phyloP scores from a whole-genome alignment of 2,113 vertebrate species.

The Hippocampus mohnikei region DNA sequence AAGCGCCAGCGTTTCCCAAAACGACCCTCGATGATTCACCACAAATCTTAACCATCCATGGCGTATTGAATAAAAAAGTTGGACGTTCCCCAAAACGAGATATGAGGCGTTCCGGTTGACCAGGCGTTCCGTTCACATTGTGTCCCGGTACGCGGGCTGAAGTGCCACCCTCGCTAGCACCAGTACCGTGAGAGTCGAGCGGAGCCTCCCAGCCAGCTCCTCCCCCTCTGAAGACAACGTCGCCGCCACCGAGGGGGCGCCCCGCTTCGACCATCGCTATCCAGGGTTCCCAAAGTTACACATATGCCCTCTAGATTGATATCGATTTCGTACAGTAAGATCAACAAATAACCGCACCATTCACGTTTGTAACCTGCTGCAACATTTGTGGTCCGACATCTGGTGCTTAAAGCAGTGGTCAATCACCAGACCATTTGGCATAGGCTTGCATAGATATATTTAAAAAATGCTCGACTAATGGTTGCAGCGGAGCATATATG shows the following conservation, averaged over 20 bases:
- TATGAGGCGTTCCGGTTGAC: conserved; percentile 29
- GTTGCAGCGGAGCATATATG: too few relatives aligned
- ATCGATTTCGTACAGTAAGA: neutral
- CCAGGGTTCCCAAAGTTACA: neutral
- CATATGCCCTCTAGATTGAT: neutral
- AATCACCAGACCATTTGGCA: too few relatives aligned
- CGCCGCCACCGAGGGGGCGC: conserved; percentile 35
- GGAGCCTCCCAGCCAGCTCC: conserved; percentile 49
- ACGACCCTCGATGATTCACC: neutral
- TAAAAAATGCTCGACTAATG: too few relatives aligned
- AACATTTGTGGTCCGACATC: neutral
- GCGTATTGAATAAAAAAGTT: conserved; percentile 31
- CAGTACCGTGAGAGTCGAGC: conserved; percentile 42
- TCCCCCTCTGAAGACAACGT: conserved; percentile 42
- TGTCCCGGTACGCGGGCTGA: conserved; percentile 18
- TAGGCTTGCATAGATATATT: too few relatives aligned
- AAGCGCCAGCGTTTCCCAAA: conserved; percentile 17
- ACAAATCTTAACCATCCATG: conserved; percentile 3
- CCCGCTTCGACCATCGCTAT: neutral
- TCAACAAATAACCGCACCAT: neutral
- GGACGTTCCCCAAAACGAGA: conserved; percentile 15
- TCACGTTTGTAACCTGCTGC: neutral
- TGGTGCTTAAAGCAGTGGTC: too few relatives aligned
- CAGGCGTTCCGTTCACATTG: conserved; percentile 25
- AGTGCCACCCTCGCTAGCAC: conserved; percentile 55